Percentiles rank a stretch among this genome's conserved stretches.
Conservation (phyloP, 2,888 invertebrate species). For the Icerya purchasi region DNA sequence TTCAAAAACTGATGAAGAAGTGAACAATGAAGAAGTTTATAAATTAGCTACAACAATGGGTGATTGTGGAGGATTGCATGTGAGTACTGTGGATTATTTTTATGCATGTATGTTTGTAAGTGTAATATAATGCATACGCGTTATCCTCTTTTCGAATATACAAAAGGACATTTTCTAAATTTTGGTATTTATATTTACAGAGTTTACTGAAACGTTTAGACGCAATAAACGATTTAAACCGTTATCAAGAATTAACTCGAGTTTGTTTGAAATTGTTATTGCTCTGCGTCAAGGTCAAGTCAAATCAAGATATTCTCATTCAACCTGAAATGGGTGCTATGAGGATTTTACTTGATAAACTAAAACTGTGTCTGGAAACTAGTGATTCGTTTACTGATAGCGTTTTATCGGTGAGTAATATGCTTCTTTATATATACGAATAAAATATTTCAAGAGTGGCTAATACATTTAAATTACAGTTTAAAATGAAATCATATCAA, state of each 20-base stretch:
- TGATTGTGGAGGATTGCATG: constrained; percentile 49
- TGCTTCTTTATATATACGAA: too few species aligned
- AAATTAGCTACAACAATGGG: constrained; percentile 69
- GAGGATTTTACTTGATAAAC: constrained; percentile 58
- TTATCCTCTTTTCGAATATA: too few species aligned
- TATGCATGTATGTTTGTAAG: too few species aligned
- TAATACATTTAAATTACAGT: too few species aligned
- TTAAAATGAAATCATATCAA: too few species aligned
- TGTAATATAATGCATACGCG: too few species aligned
- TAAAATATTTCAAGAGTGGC: too few species aligned
- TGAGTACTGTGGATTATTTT: too few species aligned
- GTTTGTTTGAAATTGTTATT: constrained; percentile 76
- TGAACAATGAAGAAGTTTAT: constrained; percentile 87
- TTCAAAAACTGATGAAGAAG: constrained; percentile 58
- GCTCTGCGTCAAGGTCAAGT: constrained; percentile 71
- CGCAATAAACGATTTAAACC: constrained; percentile 33
- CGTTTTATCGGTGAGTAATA: constrained; percentile 23
- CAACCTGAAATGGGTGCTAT: constrained; percentile 66
- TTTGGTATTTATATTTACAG: constrained; percentile 24
- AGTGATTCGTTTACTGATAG: constrained; percentile 46
- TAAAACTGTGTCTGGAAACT: constrained; percentile 42
- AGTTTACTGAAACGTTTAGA: constrained; percentile 68
- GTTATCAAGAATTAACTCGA: constrained; percentile 66
- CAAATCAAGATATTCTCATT: constrained; percentile 71
- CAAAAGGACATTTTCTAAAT: constrained; percentile 4